Conservation (phyloP, 2,113 vertebrate genomes). For the Alligator sinensis region DNA sequence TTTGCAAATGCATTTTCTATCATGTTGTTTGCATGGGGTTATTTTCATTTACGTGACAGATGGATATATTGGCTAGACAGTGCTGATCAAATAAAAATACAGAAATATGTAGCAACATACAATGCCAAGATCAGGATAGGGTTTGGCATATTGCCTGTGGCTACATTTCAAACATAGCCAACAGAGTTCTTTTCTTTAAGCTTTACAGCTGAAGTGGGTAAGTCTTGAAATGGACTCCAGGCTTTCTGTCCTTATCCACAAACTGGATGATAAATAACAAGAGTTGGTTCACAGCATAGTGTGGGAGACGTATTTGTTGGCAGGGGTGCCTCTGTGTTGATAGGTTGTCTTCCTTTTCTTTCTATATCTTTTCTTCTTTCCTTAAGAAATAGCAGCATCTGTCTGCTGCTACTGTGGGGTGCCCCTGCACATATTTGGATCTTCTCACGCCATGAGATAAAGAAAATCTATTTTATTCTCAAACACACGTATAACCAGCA, state of each 20-base stretch:
- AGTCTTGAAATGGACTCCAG: background rate
- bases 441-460: background rate
- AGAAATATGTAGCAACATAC: slow-evolving; percentile 20
- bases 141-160: slow-evolving; percentile 1
- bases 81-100: background rate
- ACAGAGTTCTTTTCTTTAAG: background rate
- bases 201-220: background rate
- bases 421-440: background rate
- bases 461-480: background rate
- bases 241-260: background rate
- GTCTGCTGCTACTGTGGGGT: background rate
- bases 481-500: background rate
- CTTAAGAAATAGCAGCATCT: background rate
- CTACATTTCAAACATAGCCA: background rate
- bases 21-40: slow-evolving; percentile 14
- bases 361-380: background rate
- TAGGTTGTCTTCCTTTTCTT: background rate
- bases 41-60: slow-evolving; percentile 45
- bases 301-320: background rate
- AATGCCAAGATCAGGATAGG: slow-evolving; percentile 6
- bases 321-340: background rate
- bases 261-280: background rate
- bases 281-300: background rate
- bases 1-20: slow-evolving; percentile 32
- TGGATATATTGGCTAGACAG: slow-evolving; percentile 24